Conservation (phyloP, 2,797 vertebrate species). For the Lycodopsis pacificus region DNA sequence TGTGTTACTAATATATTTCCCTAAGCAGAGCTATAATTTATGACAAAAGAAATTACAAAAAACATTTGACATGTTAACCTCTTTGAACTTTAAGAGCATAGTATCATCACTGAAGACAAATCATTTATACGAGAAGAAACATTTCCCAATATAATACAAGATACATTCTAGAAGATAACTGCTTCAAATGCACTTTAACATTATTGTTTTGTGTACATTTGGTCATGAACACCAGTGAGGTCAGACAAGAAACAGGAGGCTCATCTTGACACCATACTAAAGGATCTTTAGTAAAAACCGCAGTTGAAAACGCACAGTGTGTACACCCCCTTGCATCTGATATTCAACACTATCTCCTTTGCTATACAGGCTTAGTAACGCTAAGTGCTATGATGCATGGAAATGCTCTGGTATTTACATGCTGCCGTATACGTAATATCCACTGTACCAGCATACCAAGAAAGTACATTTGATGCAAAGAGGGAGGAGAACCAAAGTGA, state of each 20-base stretch:
- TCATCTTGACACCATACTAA: conserved; percentile 2
- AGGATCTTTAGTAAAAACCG: not conserved
- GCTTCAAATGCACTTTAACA: not conserved
- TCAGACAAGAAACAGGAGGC: conserved; percentile 10
- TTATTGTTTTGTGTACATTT: not conserved
- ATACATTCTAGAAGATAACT: not conserved
- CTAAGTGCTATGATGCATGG: not conserved
- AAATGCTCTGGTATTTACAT: conserved; percentile 23
- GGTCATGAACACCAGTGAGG: not conserved
- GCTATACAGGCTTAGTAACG: not conserved
- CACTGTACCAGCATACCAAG: conserved; percentile 15
- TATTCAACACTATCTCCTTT: not conserved
- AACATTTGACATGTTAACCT: not conserved
- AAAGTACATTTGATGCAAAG: conserved; percentile 59
- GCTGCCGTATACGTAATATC: not conserved
- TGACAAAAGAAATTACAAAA: not conserved
- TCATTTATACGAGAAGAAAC: not conserved
- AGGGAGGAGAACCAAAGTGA: conserved; percentile 65
- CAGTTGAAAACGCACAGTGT: not conserved
- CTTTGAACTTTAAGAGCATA: not conserved
- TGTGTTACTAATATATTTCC: not conserved
- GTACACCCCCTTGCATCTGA: not conserved
- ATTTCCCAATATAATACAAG: not conserved
- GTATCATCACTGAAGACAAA: not conserved
- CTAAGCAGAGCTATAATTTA: not conserved